Percentiles rank a stretch among this genome's conserved stretches.
Conservation (phyloP, 1,140 invertebrate genomes). For the Triops cancriformis region DNA sequence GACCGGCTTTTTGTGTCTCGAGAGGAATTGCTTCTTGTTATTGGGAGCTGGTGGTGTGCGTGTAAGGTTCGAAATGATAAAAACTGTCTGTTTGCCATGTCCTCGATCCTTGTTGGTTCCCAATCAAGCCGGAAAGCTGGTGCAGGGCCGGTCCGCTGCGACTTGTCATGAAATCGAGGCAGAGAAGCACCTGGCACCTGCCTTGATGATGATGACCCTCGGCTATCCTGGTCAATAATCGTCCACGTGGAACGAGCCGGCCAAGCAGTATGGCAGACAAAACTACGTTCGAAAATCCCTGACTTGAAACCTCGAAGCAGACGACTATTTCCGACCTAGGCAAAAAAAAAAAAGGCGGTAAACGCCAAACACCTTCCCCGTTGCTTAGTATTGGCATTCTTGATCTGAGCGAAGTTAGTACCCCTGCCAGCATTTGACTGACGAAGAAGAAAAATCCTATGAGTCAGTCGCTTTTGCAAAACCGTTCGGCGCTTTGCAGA, state of each 20-base stretch:
- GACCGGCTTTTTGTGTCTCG: too few species aligned
- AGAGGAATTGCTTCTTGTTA: too few species aligned
- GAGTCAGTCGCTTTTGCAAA: too few species aligned
- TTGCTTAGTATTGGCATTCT: too few species aligned
- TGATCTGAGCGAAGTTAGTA: too few species aligned
- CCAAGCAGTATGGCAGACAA: slow-evolving; percentile 4
- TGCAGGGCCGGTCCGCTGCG: neutral
- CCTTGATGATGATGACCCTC: slow-evolving; percentile 8
- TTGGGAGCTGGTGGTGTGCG: neutral
- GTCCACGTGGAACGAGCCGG: neutral
- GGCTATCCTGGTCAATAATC: slow-evolving; percentile 1
- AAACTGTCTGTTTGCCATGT: neutral
- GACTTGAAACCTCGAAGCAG: neutral
- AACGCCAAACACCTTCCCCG: neutral
- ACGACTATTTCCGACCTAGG: neutral
- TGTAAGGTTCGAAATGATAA: neutral
- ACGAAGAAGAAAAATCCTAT: too few species aligned
- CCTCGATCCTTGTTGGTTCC: neutral
- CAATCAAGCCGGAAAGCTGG: neutral
- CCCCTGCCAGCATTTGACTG: too few species aligned
- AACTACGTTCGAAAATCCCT: neutral
- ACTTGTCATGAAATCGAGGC: neutral
- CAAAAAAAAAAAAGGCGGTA: neutral
- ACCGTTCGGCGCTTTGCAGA: too few species aligned
- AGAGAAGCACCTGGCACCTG: slow-evolving; percentile 12